Percentiles rank a stretch among this genome's conserved stretches.
Conservation (phyloP, 2,888 invertebrate genomes). For the Tachina fera region DNA sequence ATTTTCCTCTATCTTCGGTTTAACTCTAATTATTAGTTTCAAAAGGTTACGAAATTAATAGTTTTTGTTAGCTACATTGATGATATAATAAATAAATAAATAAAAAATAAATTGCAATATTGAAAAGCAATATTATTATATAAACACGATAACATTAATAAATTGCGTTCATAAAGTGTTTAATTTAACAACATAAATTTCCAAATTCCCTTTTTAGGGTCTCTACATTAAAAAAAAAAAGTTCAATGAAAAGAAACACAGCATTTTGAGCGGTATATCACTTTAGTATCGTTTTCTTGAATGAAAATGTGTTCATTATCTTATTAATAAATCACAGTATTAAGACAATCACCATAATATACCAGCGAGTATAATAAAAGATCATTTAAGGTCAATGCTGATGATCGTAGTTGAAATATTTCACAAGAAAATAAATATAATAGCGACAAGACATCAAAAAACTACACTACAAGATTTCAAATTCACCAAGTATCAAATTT, state of each 20-base stretch:
- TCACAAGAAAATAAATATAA: conserved; percentile 36
- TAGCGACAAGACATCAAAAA: conserved; percentile 31
- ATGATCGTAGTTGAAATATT: conserved; percentile 57
- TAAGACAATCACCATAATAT: conserved; percentile 33
- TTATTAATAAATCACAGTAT: conserved; percentile 49
- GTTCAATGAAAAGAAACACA: neutral
- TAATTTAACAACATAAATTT: neutral
- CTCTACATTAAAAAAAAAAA: neutral
- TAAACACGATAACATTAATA: no score
- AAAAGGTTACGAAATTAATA: no score
- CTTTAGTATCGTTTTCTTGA: conserved; percentile 5
- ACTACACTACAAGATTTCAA: conserved; percentile 15
- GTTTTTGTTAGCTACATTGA: no score
- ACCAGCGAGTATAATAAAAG: conserved; percentile 11
- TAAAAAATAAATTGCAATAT: no score
- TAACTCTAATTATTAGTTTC: no score
- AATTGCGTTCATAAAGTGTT: no score
- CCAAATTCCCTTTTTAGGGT: neutral
- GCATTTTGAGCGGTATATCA: neutral
- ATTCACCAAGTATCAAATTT: conserved; percentile 43
- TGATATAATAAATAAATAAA: no score
- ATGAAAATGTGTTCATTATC: conserved; percentile 32
- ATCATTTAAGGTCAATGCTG: conserved; percentile 58
- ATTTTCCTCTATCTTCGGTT: no score
- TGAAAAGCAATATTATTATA: no score